A percentile compares a stretch with the other conserved stretches of the same genome.
Evolutionary conservation across 2,113 vertebrate genomes (phyloP).

Genomic region (Triplophysa tibetana): DNA sequence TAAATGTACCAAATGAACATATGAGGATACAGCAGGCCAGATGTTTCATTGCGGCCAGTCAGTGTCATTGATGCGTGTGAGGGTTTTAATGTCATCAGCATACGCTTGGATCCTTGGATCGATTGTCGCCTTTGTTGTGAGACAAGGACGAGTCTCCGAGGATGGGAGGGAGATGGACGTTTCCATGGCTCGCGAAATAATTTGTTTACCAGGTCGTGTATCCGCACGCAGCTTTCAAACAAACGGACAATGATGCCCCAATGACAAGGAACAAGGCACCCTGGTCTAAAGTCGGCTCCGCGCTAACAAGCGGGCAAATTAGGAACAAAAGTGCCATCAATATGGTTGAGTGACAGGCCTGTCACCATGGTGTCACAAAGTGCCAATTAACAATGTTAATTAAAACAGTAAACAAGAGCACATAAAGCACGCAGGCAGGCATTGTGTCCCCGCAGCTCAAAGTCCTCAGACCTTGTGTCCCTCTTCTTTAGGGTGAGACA

Average conservation of each 20-base stretch:
- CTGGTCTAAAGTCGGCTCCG: constrained; percentile 62
- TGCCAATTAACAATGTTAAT: constrained; percentile 98
- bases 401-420: constrained; percentile 84
- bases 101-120: constrained; percentile 63
- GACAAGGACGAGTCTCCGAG: constrained; percentile 70
- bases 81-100: constrained; percentile 65
- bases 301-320: constrained; percentile 76
- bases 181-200: constrained; percentile 52
- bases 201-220: constrained; percentile 77
- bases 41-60: not conserved
- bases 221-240: constrained; percentile 59
- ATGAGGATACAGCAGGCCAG: not conserved
- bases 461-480: constrained; percentile 60
- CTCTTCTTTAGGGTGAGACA: constrained; percentile 59
- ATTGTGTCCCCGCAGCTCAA: constrained; percentile 61
- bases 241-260: constrained; percentile 58
- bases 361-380: constrained; percentile 86
- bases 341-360: constrained; percentile 74
- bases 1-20: not conserved
- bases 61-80: constrained; percentile 50
- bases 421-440: constrained; percentile 69
- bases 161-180: constrained; percentile 60
- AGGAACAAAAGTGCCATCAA: constrained; percentile 74
- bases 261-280: constrained; percentile 59
- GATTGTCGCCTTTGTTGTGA: constrained; percentile 72